Evolutionary conservation across 2,888 invertebrate species (phyloP), one percentile per base, ranked within the genome.

Genomic region (Drosophila putrida): DNA sequence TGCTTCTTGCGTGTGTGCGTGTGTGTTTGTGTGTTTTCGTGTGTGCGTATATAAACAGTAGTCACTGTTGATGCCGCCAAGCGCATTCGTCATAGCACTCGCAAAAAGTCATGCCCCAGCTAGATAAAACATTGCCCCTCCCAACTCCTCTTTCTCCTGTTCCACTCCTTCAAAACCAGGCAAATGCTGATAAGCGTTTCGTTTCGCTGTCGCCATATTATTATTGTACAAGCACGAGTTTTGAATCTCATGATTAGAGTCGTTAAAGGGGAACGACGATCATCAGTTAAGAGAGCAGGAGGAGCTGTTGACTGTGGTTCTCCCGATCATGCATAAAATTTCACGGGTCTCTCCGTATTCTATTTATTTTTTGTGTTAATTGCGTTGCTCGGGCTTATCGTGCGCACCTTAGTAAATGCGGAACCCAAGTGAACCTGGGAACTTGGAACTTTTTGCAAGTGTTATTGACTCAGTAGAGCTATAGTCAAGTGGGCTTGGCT

Each of bases 21-120:
- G 46, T 20, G 28, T 33, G 67, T 36, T 25, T n/a, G 43, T 25
- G 51, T 28, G 35, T 31, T 15, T 27, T 58, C n/a, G 35, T 13
- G 43, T 33, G 64, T 46, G 39, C 15, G 55, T 54, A 49, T 75
- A 70, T 66, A 67, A 82, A 88, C 70, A 74, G 71, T 63, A 73
- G 69, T 53, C 59, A 66, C 79, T 75, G 77, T 79, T 67, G 54
- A 43, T 38, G 43, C 39, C 50, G 44, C 13, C 58, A 57, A 57
- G 39, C 59, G 70, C 74, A 87, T 85, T 85, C 85, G 82, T 87
- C 89, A 87, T 87, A 89, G 85, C 88, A 81, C 89, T 82, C 88
- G 85, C 88, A 80, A 79, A 80, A 75, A 81, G 69, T 84, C 82
- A 77, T 83, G 68, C 81, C 63, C 75, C 81, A 69, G 60, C 81